Evolutionary conservation across 2,113 vertebrate species (phyloP).

Genomic region (Micronycteris hirsuta): DNA sequence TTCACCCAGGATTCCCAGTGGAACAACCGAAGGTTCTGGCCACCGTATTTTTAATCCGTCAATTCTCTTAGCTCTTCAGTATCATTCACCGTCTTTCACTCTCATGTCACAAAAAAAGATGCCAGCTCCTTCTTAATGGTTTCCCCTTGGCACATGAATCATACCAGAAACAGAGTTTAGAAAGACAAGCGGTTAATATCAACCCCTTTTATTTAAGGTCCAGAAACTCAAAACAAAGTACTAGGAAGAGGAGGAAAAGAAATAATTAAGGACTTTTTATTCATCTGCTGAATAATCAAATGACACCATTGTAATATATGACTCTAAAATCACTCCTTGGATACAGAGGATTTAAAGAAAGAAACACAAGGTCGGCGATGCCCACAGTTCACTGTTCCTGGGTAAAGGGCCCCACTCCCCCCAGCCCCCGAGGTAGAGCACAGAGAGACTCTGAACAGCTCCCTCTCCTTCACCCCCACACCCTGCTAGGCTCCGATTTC

Average conservation of each 20-base stretch:
- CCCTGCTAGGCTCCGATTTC: background rate
- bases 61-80: background rate
- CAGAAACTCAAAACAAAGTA: background rate
- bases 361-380: background rate
- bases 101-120: background rate
- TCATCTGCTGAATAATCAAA: background rate
- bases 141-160: background rate
- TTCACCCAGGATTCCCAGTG: background rate
- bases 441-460: background rate
- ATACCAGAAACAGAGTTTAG: background rate
- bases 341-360: background rate
- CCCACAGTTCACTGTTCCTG: background rate
- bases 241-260: background rate
- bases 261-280: background rate
- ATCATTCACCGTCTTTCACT: background rate
- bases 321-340: background rate
- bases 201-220: background rate
- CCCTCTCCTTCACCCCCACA: background rate
- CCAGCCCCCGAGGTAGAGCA: background rate
- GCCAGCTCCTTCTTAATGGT: background rate
- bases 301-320: background rate
- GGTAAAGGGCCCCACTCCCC: background rate
- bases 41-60: background rate
- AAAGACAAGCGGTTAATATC: background rate
- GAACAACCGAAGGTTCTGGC: background rate